Evolutionary conservation across 1,140 invertebrate genomes (phyloP).

Genomic region (Hyphantria cunea): DNA sequence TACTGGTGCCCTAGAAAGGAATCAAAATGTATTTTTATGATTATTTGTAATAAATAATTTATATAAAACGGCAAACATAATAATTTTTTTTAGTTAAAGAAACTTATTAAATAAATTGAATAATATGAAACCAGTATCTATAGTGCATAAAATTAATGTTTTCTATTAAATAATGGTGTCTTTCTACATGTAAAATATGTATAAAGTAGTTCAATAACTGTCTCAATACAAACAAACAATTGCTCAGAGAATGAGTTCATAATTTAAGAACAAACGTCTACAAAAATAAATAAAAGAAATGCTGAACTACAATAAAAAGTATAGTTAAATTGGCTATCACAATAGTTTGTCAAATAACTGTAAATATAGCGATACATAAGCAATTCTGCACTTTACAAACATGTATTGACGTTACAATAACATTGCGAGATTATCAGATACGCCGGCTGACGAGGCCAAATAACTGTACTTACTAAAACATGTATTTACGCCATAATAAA

Average conservation of each 20-base stretch:
- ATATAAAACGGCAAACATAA: too few relatives aligned
- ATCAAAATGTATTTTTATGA: neutral
- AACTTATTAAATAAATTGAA: neutral
- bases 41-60: neutral
- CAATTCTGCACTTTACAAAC: slow-evolving; percentile 28
- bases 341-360: slow-evolving; percentile 23
- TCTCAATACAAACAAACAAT: neutral
- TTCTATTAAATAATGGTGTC: too few relatives aligned
- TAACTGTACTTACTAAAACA: slow-evolving; percentile 57
- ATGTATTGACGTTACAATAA: slow-evolving; percentile 47
- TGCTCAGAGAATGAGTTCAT: neutral
- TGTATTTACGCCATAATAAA: slow-evolving; percentile 13
- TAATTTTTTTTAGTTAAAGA: neutral
- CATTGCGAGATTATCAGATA: slow-evolving; percentile 33
- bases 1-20: slow-evolving; percentile 2
- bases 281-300: too few relatives aligned
- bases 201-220: too few relatives aligned
- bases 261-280: too few relatives aligned
- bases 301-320: neutral
- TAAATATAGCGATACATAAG: slow-evolving; percentile 14
- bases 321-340: slow-evolving; percentile 3
- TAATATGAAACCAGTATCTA: neutral
- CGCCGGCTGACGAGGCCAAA: slow-evolving; percentile 48
- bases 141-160: too few relatives aligned
- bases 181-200: too few relatives aligned